phyloP scores from a whole-genome alignment of 2,113 vertebrate genomes.

The Amphiprion ocellaris region DNA sequence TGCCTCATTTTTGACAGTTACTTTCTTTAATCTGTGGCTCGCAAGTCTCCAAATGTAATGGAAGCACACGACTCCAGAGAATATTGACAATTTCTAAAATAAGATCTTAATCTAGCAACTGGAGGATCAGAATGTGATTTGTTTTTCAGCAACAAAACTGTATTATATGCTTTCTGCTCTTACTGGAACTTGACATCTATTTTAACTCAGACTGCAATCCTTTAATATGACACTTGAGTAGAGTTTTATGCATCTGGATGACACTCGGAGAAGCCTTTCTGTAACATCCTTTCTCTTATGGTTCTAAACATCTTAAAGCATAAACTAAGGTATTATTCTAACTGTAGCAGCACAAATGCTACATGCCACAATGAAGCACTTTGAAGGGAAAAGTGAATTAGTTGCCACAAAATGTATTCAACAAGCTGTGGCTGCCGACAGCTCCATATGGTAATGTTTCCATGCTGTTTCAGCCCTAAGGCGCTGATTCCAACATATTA shows the following conservation, averaged over 20 bases:
- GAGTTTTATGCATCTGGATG: not conserved
- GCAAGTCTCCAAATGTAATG: no score
- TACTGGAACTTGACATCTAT: not conserved
- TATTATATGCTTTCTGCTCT: not conserved
- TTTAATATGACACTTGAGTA: not conserved
- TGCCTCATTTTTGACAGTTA: no score
- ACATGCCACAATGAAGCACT: not conserved
- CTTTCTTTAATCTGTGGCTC: no score
- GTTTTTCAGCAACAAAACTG: not conserved
- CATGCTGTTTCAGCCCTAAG: conserved; percentile 16
- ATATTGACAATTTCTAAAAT: no score
- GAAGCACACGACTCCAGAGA: no score
- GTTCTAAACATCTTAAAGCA: not conserved
- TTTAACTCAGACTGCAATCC: not conserved
- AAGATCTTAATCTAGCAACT: no score
- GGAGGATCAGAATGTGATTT: no score
- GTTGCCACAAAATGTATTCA: conserved; percentile 15
- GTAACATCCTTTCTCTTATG: not conserved
- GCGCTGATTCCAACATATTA: conserved; percentile 45
- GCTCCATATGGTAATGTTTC: conserved; percentile 47
- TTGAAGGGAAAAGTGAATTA: conserved; percentile 19
- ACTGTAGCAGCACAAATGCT: not conserved
- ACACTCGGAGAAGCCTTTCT: not conserved
- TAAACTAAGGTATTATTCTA: not conserved
- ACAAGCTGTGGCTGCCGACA: conserved; percentile 36